Evolutionary conservation across 30 jellyfish, hydroid and myxozoan species (phyloP).

Genomic region (Morbakka virulenta): DNA sequence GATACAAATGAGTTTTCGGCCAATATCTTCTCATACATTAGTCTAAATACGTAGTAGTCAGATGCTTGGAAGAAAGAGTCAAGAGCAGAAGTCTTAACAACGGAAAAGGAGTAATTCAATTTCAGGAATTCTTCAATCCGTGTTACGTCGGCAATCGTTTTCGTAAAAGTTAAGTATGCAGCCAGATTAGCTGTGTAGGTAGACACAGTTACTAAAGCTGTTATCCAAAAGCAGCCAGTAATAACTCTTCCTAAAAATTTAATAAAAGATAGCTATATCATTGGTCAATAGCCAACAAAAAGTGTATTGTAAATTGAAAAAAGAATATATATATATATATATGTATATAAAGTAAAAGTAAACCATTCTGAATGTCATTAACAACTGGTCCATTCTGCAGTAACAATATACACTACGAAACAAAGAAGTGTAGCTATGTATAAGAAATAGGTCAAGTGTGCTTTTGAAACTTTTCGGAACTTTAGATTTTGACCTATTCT

Average conservation of each 20-base stretch:
- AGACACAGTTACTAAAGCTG: slow-evolving; percentile 24
- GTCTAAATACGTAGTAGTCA: slow-evolving; percentile 40
- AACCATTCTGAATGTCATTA: no score
- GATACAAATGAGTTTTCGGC: slow-evolving; percentile 11
- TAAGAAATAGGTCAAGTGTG: no score
- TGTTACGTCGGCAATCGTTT: background rate
- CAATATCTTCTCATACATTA: slow-evolving; percentile 29
- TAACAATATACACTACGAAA: no score
- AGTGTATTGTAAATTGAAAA: no score
- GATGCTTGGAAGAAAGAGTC: slow-evolving; percentile 32
- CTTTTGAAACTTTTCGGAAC: no score
- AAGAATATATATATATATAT: no score
- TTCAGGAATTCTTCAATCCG: slow-evolving; percentile 23
- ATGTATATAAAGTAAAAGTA: no score
- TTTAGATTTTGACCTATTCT: no score
- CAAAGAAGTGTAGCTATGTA: no score
- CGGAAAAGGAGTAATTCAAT: slow-evolving; percentile 24
- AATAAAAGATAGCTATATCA: no score
- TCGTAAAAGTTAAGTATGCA: slow-evolving; percentile 41
- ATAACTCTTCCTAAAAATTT: slow-evolving; percentile 39
- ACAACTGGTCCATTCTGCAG: no score
- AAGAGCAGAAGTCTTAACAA: slow-evolving; percentile 19
- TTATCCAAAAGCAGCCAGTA: slow-evolving; percentile 48
- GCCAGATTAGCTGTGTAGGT: slow-evolving; percentile 63
- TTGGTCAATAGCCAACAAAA: no score